A percentile compares a stretch with the other conserved stretches of the same genome.
Evolutionary conservation across 2,113 vertebrate species (phyloP).

Genomic region (Lepus timidus): DNA sequence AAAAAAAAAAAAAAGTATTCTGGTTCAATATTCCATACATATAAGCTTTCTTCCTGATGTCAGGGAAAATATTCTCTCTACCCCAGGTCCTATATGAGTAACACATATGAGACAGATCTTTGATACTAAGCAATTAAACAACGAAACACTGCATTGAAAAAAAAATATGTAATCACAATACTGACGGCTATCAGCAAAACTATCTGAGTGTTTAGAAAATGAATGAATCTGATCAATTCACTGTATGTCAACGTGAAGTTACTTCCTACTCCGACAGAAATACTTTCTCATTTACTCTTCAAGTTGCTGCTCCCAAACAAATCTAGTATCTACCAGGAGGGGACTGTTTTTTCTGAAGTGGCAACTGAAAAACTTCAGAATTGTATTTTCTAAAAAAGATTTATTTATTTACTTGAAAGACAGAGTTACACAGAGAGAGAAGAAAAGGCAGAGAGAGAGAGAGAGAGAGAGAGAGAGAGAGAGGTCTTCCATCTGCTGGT

Average conservation of each 20-base stretch:
- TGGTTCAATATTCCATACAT: neutral
- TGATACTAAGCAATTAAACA: neutral
- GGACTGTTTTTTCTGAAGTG: neutral
- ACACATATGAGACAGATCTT: neutral
- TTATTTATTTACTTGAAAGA: too few species aligned
- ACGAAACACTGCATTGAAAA: neutral
- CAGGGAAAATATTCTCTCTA: neutral
- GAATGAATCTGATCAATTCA: neutral
- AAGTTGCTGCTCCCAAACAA: constrained; percentile 9
- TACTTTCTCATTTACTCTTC: constrained; percentile 43
- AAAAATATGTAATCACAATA: neutral
- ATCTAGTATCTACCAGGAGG: constrained; percentile 24
- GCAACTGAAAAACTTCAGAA: neutral
- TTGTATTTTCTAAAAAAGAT: neutral
- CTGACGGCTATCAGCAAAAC: neutral
- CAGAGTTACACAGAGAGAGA: too few species aligned
- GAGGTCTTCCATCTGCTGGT: too few species aligned
- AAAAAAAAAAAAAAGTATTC: neutral
- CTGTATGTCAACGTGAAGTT: neutral
- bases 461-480: too few species aligned
- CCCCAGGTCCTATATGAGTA: neutral
- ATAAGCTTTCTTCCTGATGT: neutral
- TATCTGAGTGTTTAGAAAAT: neutral
- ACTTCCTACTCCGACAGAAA: constrained; percentile 29
- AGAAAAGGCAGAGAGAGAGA: too few species aligned